These are phyloP conservation scores for Forbesichthys agassizii DNA, from an alignment of 2,113 vertebrate species.

Conservation along the genomic window DNA sequence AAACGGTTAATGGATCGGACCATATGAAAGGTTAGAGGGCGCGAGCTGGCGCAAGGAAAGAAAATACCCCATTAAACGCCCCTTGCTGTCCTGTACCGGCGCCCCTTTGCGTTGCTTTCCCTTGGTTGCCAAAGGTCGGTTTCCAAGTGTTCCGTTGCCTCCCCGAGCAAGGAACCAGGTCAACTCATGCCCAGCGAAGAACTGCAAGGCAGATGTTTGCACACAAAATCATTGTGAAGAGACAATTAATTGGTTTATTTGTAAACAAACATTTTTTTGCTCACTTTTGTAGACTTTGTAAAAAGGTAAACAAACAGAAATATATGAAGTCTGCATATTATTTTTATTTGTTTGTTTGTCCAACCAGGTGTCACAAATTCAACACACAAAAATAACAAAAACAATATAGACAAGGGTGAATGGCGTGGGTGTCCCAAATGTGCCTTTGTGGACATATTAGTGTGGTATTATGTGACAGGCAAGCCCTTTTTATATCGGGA, in stretches of 20 bases:
- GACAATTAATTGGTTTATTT: neutral
- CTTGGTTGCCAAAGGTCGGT: conserved; percentile 47
- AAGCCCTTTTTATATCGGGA: neutral
- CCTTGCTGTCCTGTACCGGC: conserved; percentile 61
- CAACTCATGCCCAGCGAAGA: conserved; percentile 21
- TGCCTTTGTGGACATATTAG: conserved; percentile 12
- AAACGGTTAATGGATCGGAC: conserved; percentile 85
- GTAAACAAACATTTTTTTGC: neutral
- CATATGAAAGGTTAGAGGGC: conserved; percentile 81
- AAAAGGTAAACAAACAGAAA: neutral
- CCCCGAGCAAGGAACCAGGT: conserved; percentile 37
- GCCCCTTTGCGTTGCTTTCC: conserved; percentile 36
- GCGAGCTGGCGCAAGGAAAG: conserved; percentile 58
- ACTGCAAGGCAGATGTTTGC: neutral
- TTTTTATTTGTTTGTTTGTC: conserved; percentile 21
- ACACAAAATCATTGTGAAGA: neutral
- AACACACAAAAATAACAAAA: neutral
- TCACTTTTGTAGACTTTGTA: neutral
- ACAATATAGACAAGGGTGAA: neutral
- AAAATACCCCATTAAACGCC: conserved; percentile 74
- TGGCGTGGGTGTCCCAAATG: neutral
- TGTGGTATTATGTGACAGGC: conserved; percentile 3
- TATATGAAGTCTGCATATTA: neutral
- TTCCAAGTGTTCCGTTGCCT: conserved; percentile 48
- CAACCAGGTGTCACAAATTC: conserved; percentile 1